phyloP scores from a whole-genome alignment of 2,888 invertebrate genomes.

The Dynastes hyllus region DNA sequence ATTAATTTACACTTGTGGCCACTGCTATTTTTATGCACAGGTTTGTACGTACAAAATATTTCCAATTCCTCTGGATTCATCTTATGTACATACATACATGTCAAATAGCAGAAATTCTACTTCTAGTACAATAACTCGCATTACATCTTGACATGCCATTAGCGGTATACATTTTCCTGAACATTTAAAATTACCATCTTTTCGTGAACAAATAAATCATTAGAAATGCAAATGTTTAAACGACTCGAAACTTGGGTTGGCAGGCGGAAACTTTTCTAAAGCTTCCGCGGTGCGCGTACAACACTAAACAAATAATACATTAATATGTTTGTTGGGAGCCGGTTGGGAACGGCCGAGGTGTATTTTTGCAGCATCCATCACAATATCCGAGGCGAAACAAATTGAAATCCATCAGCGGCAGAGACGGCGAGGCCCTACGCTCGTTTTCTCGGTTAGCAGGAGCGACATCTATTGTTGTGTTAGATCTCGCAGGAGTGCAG shows the following conservation, averaged over 20 bases:
- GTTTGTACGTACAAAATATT: too few species aligned
- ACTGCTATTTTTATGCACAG: too few species aligned
- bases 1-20: too few species aligned
- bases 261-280: conserved; percentile 31
- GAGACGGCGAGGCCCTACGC: conserved; percentile 58
- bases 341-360: conserved; percentile 38
- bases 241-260: conserved; percentile 21
- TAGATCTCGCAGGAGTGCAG: conserved; percentile 50
- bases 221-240: conserved; percentile 47
- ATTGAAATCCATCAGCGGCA: conserved; percentile 70
- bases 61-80: too few species aligned
- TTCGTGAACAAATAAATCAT: conserved; percentile 43
- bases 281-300: conserved; percentile 22
- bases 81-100: too few species aligned
- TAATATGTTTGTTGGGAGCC: conserved; percentile 56
- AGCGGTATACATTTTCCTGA: conserved; percentile 23
- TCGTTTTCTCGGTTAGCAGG: conserved; percentile 55
- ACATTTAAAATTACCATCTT: conserved; percentile 25
- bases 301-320: conserved; percentile 59
- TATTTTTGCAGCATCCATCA: conserved; percentile 49
- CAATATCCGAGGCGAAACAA: conserved; percentile 63
- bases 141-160: neutral
- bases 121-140: too few species aligned
- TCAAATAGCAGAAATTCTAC: too few species aligned
- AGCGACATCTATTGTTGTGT: conserved; percentile 69